Evolutionary conservation across 2,888 invertebrate species (phyloP).

Genomic region (Galeruca laticollis): DNA sequence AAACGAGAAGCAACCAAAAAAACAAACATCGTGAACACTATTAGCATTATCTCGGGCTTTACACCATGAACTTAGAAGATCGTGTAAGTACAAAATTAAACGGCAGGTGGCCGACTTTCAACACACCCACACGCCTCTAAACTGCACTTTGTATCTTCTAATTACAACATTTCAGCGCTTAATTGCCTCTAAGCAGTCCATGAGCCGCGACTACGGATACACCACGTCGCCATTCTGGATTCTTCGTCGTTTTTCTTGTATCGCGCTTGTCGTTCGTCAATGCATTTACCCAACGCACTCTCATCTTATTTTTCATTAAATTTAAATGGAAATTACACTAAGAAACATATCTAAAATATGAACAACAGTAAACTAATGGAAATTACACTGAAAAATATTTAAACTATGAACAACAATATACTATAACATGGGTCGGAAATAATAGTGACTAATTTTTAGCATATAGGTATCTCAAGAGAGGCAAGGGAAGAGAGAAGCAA

Average conservation of each 20-base stretch:
- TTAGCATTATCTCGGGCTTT: conserved; percentile 21
- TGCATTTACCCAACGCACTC: background rate
- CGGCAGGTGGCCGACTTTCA: conserved; percentile 41
- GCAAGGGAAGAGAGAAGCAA: no score
- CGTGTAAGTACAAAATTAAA: conserved; percentile 40
- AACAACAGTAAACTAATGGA: no score
- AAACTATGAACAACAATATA: no score
- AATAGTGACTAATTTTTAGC: no score
- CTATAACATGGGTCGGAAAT: no score
- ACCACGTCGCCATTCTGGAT: background rate
- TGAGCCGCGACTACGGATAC: conserved; percentile 16
- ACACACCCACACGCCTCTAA: conserved; percentile 41
- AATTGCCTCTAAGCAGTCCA: conserved; percentile 49
- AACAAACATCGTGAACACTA: conserved; percentile 2
- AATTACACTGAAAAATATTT: no score
- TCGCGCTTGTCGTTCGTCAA: background rate
- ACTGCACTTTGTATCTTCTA: conserved; percentile 44
- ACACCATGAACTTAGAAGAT: conserved; percentile 29
- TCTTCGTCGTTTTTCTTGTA: background rate
- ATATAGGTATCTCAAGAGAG: no score
- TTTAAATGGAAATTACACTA: background rate
- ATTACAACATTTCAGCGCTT: conserved; percentile 49
- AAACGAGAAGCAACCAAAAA: conserved; percentile 2
- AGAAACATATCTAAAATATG: no score
- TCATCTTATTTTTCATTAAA: background rate